phyloP scores from a whole-genome alignment of 2,888 invertebrate species.

The Keiferia lycopersicella region DNA sequence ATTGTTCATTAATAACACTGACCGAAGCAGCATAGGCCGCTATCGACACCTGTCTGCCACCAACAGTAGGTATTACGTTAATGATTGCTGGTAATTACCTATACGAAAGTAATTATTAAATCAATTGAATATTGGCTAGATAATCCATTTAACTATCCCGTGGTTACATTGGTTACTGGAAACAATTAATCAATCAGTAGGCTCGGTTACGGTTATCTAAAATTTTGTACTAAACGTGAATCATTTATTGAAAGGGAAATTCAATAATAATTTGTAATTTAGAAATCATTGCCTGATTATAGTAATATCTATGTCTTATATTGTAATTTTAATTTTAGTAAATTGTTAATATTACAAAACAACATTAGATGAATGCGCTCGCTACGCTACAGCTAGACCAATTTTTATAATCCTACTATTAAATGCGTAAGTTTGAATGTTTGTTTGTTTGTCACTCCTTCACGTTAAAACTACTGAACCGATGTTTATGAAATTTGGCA shows the following conservation, averaged over 20 bases:
- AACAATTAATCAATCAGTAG: conserved; percentile 22
- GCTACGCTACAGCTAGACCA: too few relatives aligned
- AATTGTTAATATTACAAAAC: too few relatives aligned
- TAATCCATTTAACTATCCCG: background rate
- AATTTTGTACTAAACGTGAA: conserved; percentile 9
- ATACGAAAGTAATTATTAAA: background rate
- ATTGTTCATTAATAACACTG: background rate
- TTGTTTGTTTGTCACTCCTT: too few relatives aligned
- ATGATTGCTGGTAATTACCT: background rate
- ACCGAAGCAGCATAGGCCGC: background rate
- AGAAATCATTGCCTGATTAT: too few relatives aligned
- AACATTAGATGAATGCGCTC: too few relatives aligned
- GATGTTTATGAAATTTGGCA: too few relatives aligned
- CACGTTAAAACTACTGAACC: too few relatives aligned
- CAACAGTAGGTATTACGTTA: background rate
- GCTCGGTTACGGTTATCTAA: conserved; percentile 21
- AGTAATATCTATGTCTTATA: too few relatives aligned
- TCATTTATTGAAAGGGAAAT: background rate
- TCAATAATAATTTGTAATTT: background rate
- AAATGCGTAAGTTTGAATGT: too few relatives aligned
- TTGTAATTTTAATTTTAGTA: too few relatives aligned
- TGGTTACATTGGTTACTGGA: conserved; percentile 9
- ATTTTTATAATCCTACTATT: too few relatives aligned
- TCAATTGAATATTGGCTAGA: background rate
- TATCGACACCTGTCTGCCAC: conserved; percentile 9